Evolutionary conservation across 2,113 vertebrate species (phyloP).

Genomic region (Sapajus apella): DNA sequence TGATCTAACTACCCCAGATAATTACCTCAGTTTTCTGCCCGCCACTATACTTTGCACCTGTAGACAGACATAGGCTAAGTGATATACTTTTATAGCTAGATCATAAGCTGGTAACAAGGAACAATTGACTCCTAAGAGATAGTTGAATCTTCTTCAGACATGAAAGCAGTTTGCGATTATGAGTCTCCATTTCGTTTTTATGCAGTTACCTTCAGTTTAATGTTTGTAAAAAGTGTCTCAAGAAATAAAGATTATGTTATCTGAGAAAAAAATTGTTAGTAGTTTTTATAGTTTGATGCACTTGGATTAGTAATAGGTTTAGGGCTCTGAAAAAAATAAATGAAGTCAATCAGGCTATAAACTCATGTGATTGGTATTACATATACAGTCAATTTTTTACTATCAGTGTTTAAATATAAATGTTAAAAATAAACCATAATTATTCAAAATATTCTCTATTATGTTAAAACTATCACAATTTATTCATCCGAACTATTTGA

Average conservation of each 20-base stretch:
- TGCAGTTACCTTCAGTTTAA: constrained; percentile 85
- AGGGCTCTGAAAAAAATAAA: constrained; percentile 74
- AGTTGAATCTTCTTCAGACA: constrained; percentile 75
- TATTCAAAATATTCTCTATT: constrained; percentile 58
- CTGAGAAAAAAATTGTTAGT: constrained; percentile 72
- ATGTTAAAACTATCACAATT: constrained; percentile 49
- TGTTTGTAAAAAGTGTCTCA: constrained; percentile 82
- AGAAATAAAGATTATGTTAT: constrained; percentile 84
- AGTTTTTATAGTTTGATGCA: constrained; percentile 68
- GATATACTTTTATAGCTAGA: constrained; percentile 75
- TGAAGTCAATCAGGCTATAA: constrained; percentile 73
- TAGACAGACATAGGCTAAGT: neutral
- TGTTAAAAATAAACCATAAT: constrained; percentile 62
- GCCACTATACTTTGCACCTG: neutral
- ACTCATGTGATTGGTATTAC: constrained; percentile 63
- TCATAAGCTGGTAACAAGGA: constrained; percentile 79
- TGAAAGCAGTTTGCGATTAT: constrained; percentile 83
- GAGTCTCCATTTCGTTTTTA: constrained; percentile 84
- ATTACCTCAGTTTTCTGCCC: neutral
- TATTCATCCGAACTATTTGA: constrained; percentile 21
- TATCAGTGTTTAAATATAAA: constrained; percentile 72
- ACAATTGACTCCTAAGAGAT: constrained; percentile 78
- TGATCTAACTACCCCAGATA: neutral
- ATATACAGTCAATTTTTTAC: constrained; percentile 67
- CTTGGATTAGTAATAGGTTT: constrained; percentile 71